Evolutionary conservation across 92 coral and sea anemone species (phyloP), one percentile per base, ranked within the genome.

Genomic region (Zoanthus sansibaricus): DNA sequence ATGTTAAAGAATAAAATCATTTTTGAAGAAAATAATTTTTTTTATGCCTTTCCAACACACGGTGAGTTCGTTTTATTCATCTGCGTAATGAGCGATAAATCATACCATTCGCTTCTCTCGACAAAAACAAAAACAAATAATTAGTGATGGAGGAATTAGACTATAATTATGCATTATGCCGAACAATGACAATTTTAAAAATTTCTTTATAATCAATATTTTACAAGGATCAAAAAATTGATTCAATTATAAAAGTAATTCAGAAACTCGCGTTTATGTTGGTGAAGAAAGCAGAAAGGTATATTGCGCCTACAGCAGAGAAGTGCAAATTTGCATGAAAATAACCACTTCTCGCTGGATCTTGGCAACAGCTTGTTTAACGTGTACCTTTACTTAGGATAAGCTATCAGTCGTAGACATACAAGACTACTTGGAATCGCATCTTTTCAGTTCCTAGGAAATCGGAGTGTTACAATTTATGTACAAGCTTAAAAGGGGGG

Each of bases 71-170:
- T 80, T 80, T 80, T 66, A 62, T 8, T 67, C 25, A 7, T 64
- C 61, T 17, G 25, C 75, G 72, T 67, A 80, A 66, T 79, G 84
- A 62, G 75, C 44, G 45, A 66, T 80, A 80, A 80, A 80, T 80
- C 85, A 49, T 49, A 11, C 55, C 66, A 80, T 44, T 80, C n/a
- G 85, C 85, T 80, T 80, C 46, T 56, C 66, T 64, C 66, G 85
- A 20, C 61, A 13, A 12, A 80, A 66, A 66, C 56, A 67, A 79
- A 44, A 79, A 21, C 72, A 25, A 80, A 80, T 47, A 66, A 80
- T 80, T 80, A 66, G 58, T 30, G 75, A 46, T 80, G 47, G 21
- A 66, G 85, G 75, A 51, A 80, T 80, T 66, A 80, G 62, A 45
- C 47, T 42, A 62, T 80, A 62, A 64, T 66, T 80, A 62, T 64